Conservation (phyloP, 92 coral and sea anemone species). For the Epizoanthus rinbou region DNA sequence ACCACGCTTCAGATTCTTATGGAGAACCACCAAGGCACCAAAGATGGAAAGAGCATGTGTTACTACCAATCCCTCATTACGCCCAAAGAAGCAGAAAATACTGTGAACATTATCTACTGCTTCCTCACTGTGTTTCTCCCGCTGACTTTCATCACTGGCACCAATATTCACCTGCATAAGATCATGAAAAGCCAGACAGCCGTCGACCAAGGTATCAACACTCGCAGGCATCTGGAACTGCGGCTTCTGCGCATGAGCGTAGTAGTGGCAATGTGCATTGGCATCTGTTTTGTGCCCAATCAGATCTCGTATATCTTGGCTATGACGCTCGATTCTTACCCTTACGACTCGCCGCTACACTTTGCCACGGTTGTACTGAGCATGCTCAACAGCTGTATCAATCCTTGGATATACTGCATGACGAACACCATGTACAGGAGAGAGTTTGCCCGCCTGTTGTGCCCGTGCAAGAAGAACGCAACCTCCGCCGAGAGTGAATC, state of each 20-base stretch:
- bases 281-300: constrained; percentile 31
- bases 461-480: background rate
- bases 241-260: constrained; percentile 26
- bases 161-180: constrained; percentile 6
- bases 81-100: constrained; percentile 25
- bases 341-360: constrained; percentile 30
- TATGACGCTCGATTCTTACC: constrained; percentile 33
- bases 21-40: background rate
- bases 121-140: constrained; percentile 29
- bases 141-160: constrained; percentile 9
- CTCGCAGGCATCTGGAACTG: constrained; percentile 33
- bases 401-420: constrained; percentile 32
- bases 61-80: constrained; percentile 4
- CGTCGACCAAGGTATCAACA: background rate
- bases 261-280: constrained; percentile 8
- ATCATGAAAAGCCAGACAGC: constrained; percentile 6
- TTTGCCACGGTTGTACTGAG: constrained; percentile 30
- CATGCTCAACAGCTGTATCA: constrained; percentile 36
- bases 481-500: too few relatives aligned
- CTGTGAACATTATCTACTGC: background rate
- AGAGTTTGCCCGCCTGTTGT: constrained; percentile 16
- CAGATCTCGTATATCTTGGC: constrained; percentile 36
- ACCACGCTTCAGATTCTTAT: background rate
- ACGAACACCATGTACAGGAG: constrained; percentile 31
- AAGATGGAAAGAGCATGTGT: background rate